Evolutionary conservation across 2,888 invertebrate genomes (phyloP), one percentile per base, ranked within the genome.

Genomic region (Salpingus planirostris): DNA sequence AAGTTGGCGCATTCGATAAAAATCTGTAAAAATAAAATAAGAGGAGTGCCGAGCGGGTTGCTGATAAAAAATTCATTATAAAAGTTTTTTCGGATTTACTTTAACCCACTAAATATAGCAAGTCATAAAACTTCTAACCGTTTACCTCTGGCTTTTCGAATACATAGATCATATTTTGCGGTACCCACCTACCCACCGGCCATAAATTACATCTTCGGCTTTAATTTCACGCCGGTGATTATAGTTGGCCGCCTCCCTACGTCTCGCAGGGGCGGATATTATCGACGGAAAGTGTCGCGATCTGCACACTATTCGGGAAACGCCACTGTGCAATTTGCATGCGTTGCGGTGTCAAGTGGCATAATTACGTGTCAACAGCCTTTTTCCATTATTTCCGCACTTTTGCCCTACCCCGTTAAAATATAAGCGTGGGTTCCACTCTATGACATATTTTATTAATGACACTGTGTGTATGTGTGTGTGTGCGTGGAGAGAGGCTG

Each of bases 21-120:
- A n/a, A n/a, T n/a, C n/a, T n/a, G n/a, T n/a, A n/a, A n/a, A n/a
- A n/a, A 18, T 6, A 25, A 27, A 29, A 34, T 29, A 34, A 29
- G 25, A 34, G 15, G 29, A 23, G 26, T 27, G 23, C 27, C 14
- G 24, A 30, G 24, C 27, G 29, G 29, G 24, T 28, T 21, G 13
- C 28, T 29, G 30, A 30, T 37, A 29, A 27, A 33, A 37, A 33
- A 37, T 37, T 37, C 32, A 37, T 37, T 27, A 36, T 24, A 32
- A 36, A 36, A 37, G 11, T 37, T 37, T 36, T 36, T 28, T 29
- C 7, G 13, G 33, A 37, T 36, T 36, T 27, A 27, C 36, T 36
- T 29, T 29, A 33, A 25, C 33, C 27, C 21, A 29, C 28, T 34
- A 34, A 34, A 34, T 25, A 11, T 29, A 21, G 15, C n/a, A 29